phyloP scores from a whole-genome alignment of 2,888 invertebrate species.

The Drosophila recens region DNA sequence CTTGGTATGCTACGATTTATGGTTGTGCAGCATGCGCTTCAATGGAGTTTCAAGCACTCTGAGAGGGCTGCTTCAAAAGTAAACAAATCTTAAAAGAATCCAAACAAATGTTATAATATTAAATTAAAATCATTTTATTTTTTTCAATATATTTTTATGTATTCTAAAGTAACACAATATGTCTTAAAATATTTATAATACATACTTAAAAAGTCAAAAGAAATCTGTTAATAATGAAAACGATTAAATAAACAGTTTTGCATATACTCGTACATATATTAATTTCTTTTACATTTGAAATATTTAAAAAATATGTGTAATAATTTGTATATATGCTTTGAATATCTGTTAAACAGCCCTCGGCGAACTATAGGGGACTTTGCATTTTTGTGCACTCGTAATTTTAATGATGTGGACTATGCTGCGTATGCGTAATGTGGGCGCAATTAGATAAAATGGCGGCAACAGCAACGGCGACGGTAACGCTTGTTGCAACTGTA shows the following conservation, averaged over 20 bases:
- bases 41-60: slow-evolving; percentile 27
- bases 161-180: too few relatives aligned
- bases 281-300: too few relatives aligned
- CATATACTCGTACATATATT: too few relatives aligned
- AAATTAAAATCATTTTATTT: background rate
- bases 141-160: background rate
- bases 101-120: too few relatives aligned
- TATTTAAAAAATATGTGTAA: background rate
- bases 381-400: slow-evolving; percentile 59
- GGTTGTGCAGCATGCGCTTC: slow-evolving; percentile 40
- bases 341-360: slow-evolving; percentile 10
- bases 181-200: too few relatives aligned
- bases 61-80: slow-evolving; percentile 21
- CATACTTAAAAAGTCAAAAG: too few relatives aligned
- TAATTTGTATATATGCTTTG: background rate
- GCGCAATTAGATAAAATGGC: slow-evolving; percentile 78
- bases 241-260: background rate
- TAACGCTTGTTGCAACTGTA: slow-evolving; percentile 39
- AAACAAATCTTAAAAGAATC: background rate
- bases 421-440: slow-evolving; percentile 75
- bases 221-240: too few relatives aligned
- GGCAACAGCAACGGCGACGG: slow-evolving; percentile 32
- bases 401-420: slow-evolving; percentile 77
- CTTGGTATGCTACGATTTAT: slow-evolving; percentile 41
- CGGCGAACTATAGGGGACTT: slow-evolving; percentile 15